A percentile compares a stretch with the other conserved stretches of the same genome.
Conservation (phyloP, 2,888 invertebrate genomes). For the Nomada flava region DNA sequence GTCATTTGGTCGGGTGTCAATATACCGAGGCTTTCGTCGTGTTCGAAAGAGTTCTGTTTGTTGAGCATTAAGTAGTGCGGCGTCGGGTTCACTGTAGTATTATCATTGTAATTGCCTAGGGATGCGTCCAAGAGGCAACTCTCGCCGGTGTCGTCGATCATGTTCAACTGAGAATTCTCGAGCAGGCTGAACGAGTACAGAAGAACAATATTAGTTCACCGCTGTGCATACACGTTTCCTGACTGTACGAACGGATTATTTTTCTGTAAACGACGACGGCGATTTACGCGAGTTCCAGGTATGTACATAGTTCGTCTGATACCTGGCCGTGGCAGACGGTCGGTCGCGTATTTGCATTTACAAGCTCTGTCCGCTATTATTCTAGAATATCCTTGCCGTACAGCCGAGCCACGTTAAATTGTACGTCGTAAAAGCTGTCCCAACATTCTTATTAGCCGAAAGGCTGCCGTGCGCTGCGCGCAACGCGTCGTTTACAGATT, state of each 20-base stretch:
- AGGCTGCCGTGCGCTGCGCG: neutral
- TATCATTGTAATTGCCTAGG: conserved; percentile 54
- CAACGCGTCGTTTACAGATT: conserved; percentile 2
- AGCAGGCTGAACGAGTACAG: conserved; percentile 65
- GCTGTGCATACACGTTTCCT: neutral
- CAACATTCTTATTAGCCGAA: neutral
- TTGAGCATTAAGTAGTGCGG: conserved; percentile 84
- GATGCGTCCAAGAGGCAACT: conserved; percentile 73
- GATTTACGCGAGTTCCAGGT: neutral
- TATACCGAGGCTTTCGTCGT: conserved; percentile 94
- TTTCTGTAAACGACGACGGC: conserved; percentile 1
- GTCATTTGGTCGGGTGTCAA: conserved; percentile 95
- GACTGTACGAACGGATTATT: too few relatives aligned
- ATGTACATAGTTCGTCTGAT: neutral
- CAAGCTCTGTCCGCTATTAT: neutral
- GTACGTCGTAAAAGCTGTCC: conserved; percentile 8
- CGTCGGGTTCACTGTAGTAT: conserved; percentile 47
- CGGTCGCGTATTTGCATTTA: neutral
- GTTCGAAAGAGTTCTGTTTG: conserved; percentile 92
- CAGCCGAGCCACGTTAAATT: neutral
- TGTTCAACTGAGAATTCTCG: conserved; percentile 74
- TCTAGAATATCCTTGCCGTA: neutral
- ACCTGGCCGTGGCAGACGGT: neutral
- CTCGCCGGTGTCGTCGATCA: conserved; percentile 76
- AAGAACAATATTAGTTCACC: conserved; percentile 2